These are phyloP conservation scores for Peromyscus nudipes DNA, from an alignment of 2,797 vertebrate genomes.

Conservation along the genomic window DNA sequence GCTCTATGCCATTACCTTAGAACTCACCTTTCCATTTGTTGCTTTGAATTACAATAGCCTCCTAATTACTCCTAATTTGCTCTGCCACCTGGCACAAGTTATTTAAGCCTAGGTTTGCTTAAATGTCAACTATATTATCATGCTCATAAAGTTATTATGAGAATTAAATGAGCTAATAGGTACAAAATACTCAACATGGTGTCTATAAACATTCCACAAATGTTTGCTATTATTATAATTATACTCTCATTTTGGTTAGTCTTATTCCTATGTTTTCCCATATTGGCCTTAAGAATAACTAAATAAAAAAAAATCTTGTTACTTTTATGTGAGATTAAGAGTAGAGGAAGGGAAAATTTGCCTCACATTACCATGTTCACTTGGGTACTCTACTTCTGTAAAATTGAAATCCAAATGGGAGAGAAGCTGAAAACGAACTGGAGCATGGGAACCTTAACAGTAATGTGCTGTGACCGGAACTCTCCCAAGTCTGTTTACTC, in stretches of 20 bases:
- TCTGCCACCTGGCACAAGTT: neutral
- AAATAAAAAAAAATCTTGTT: neutral
- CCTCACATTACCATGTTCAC: slow-evolving; percentile 2
- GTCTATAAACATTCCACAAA: neutral
- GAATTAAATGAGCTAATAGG: slow-evolving; percentile 43
- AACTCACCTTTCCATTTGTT: slow-evolving; percentile 9
- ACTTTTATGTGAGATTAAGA: slow-evolving; percentile 37
- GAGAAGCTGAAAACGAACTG: neutral
- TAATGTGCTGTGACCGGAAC: neutral
- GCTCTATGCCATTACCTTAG: neutral
- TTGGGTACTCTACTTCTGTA: neutral
- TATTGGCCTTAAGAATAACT: neutral
- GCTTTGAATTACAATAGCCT: slow-evolving; percentile 29
- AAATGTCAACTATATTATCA: slow-evolving; percentile 51
- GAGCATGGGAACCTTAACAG: neutral
- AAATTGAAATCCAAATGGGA: slow-evolving; percentile 59
- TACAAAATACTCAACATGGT: slow-evolving; percentile 50
- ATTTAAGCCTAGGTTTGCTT: slow-evolving; percentile 39
- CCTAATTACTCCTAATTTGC: slow-evolving; percentile 9
- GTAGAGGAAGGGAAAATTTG: neutral
- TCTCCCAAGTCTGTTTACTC: slow-evolving; percentile 54
- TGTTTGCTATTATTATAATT: slow-evolving; percentile 37
- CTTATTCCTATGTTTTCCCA: neutral
- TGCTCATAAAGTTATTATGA: slow-evolving; percentile 26
- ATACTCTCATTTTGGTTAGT: slow-evolving; percentile 33